Conservation (phyloP, 2,797 vertebrate genomes). For the Erethizon dorsatum region DNA sequence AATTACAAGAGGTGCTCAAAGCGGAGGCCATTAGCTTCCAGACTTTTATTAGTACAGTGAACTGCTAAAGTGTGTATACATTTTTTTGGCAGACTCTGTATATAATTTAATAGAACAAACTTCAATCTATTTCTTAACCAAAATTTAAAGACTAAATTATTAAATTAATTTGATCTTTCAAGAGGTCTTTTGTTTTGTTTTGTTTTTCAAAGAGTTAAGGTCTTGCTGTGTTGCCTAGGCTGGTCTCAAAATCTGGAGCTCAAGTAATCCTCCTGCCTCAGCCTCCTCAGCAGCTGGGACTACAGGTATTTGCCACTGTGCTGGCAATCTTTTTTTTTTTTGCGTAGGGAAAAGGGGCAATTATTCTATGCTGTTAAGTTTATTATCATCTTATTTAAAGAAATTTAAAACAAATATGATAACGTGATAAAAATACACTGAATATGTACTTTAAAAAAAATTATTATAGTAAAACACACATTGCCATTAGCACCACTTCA, state of each 20-base stretch:
- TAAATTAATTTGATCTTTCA: conserved; percentile 32
- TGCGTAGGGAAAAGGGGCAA: neutral
- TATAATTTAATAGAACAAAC: conserved; percentile 32
- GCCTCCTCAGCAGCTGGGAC: neutral
- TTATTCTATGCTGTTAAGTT: neutral
- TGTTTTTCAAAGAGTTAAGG: neutral
- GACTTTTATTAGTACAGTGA: neutral
- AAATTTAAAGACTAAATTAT: neutral
- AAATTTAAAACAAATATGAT: conserved; percentile 26
- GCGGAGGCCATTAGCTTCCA: neutral
- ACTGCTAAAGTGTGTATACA: neutral
- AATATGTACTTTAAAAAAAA: neutral
- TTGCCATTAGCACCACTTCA: neutral
- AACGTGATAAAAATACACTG: neutral
- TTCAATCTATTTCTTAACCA: conserved; percentile 6
- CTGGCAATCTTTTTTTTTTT: neutral
- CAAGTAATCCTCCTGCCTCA: neutral
- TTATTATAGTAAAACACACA: neutral
- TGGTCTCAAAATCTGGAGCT: neutral
- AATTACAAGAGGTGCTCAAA: neutral
- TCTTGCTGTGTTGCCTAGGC: neutral
- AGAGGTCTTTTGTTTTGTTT: neutral
- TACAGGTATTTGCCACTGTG: neutral
- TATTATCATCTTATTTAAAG: neutral
- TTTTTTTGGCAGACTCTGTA: neutral